These are phyloP conservation scores for Gorsachius goisagi DNA, from an alignment of 2,113 vertebrate species.

Conservation along the genomic window DNA sequence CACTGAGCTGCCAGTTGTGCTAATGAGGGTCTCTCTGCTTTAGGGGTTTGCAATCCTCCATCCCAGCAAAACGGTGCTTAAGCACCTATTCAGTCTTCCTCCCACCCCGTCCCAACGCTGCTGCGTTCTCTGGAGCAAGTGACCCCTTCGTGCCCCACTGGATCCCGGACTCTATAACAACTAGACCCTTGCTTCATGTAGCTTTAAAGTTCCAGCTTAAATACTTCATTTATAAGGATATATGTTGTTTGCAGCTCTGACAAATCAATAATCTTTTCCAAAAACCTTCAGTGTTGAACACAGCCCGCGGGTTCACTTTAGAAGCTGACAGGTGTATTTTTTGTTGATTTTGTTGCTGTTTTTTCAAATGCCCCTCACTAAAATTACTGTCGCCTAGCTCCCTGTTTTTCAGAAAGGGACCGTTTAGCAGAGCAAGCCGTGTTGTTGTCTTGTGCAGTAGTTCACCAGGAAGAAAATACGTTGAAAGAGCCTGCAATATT, in stretches of 20 bases:
- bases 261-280: accelerated
- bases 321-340: accelerated
- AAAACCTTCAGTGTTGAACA: neutral
- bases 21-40: neutral
- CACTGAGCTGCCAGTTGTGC: neutral
- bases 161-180: neutral
- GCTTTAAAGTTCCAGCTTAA: neutral
- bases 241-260: neutral
- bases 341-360: neutral
- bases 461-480: neutral
- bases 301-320: neutral
- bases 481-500: neutral
- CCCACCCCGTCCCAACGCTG: neutral
- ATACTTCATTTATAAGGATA: neutral
- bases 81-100: neutral
- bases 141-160: neutral
- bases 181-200: neutral
- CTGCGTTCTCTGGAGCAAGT: neutral
- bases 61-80: neutral
- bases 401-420: neutral
- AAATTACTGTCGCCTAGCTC: neutral
- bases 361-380: neutral
- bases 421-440: neutral
- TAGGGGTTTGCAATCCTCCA: neutral
- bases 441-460: neutral